Evolutionary conservation across 1,140 invertebrate genomes (phyloP), one percentile per base, ranked within the genome.

Genomic region (Sesamia nonagrioides): DNA sequence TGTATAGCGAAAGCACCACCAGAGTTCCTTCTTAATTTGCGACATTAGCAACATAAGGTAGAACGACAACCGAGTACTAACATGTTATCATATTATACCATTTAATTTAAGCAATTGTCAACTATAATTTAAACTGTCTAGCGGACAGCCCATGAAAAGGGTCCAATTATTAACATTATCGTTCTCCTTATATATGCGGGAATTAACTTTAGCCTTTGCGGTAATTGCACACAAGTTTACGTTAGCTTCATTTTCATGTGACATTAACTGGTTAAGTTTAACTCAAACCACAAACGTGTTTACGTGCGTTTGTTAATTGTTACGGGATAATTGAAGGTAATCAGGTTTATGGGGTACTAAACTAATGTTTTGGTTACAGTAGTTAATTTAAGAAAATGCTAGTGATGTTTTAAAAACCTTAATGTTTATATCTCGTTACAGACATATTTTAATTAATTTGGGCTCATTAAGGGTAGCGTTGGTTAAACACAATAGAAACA

Each of bases 171-270:
- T 27, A 63, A 33, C 42, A 63, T 48, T 27, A 75, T 75, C 42
- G 58, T 52, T 13, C n/a, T 13, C 42, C 27, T 75, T 63, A 75
- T 75, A 48, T 63, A 75, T 63, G 72, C 17, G 40, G 27, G 54
- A 45, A 74, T 74, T 60, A 60, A 33, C 17, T 66, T 66, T 74
- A 74, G 72, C 33, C 37, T 17, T 18, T 27, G 42, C 18, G 15
- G 54, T 61, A 74, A 74, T 74, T 60, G 72, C 40, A 18, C 35
- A n/a, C 72, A 35, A 74, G 72, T 61, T 74, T 60, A 45, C 56
- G 72, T 74, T 74, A 74, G 58, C 73, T 63, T 75, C 58, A 75
- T 75, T 75, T 72, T 74, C 72, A 45, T 60, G 21, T 56, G 56
- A 74, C 54, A 48, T 74, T 74, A 42, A 58, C 69, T 33, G 6